Conservation (phyloP, 2,113 vertebrate genomes). For the Apistogramma diplotaenia region DNA sequence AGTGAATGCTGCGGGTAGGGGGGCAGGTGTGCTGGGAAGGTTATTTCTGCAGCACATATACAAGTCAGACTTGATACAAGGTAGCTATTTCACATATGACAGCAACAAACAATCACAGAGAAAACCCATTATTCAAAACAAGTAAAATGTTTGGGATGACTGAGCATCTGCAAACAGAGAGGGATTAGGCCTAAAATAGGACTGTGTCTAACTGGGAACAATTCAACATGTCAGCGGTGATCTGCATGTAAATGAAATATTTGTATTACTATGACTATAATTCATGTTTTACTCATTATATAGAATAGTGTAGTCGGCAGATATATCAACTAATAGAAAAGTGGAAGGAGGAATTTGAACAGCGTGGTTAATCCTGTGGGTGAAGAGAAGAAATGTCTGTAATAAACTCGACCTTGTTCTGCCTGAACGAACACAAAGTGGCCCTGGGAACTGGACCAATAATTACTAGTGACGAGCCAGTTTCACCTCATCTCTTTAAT, state of each 20-base stretch:
- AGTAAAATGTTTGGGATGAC: conserved; percentile 67
- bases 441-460: conserved; percentile 41
- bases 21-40: not conserved
- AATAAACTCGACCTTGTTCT: conserved; percentile 57
- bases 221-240: conserved; percentile 60
- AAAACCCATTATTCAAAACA: conserved; percentile 73
- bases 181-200: conserved; percentile 64
- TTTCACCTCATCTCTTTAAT: conserved; percentile 71
- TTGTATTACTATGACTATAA: conserved; percentile 60
- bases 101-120: conserved; percentile 60
- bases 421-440: conserved; percentile 29
- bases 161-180: conserved; percentile 64
- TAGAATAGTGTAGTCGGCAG: conserved; percentile 44
- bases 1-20: not conserved
- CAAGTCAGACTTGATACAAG: conserved; percentile 47
- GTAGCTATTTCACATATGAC: conserved; percentile 55
- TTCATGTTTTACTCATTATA: conserved; percentile 69
- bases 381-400: conserved; percentile 44
- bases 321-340: conserved; percentile 59
- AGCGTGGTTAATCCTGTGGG: conserved; percentile 42
- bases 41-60: conserved; percentile 22
- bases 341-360: conserved; percentile 47
- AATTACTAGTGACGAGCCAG: conserved; percentile 56
- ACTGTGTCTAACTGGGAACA: conserved; percentile 53
- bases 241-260: conserved; percentile 70